Evolutionary conservation across 2,797 vertebrate species (phyloP), one percentile per base, ranked within the genome.

Genomic region (Darevskia mixta): DNA sequence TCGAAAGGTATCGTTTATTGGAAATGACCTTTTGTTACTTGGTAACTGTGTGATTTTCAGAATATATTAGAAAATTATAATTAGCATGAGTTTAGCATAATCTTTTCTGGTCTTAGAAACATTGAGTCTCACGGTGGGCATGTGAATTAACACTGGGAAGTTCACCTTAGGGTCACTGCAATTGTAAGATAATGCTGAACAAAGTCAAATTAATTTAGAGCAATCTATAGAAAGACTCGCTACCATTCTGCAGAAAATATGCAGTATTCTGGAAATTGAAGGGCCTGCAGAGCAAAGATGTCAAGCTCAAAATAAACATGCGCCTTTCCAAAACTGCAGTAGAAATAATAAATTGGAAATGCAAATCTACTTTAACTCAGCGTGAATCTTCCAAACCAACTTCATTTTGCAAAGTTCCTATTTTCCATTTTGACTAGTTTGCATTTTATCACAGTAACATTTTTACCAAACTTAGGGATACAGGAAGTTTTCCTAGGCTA

Each of bases 121-220:
- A 86, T 92, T 94, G 93, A 95, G 82, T 92, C 8, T 58, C 91
- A 73, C 87, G 66, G 7, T 6, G 13, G 83, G 89, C 93, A 95
- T 90, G 84, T 92, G 95, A 96, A 95, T 96, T 95, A 95, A 88
- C 89, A 76, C 82, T 43, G 38, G 86, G 90, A 94, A 73, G 90
- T 96, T 97, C 94, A 93, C 3, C 7, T 3, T 10, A 77, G 71
- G 83, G 88, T 95, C 93, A 95, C 86, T 75, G 88, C 17, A 27
- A 92, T 95, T 95, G 94, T 95, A 92, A 93, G 93, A 92, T 94
- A 94, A 94, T 94, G 93, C 82, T 93, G 95, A 95, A 95, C 87
- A 80, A 91, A 95, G 90, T 94, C 94, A 95, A 95, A 96, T 95
- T 95, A 95, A 88, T 94, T 95, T 90, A 92, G 90, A 92, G 90